Evolutionary conservation across 2,113 vertebrate genomes (phyloP), one percentile per base, ranked within the genome.

Genomic region (Burhinus oedicnemus): DNA sequence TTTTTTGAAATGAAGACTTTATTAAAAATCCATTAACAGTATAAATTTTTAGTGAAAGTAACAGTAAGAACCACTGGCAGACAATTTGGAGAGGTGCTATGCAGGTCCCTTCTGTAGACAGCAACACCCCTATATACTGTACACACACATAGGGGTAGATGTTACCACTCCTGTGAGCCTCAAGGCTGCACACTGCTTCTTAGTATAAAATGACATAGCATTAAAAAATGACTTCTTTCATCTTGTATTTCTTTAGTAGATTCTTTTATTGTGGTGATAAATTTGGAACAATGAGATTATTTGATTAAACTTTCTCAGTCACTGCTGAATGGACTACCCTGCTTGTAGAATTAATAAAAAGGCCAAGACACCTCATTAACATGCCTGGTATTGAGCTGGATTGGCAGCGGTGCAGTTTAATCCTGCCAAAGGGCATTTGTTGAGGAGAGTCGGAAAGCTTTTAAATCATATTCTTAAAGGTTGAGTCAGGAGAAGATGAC

Each of bases 261-360:
- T 94, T 38, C 12, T 87, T 95, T 94, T 95, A 90, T 89, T 54
- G 91, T 81, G 54, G 69, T 91, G 84, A 94, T 95, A 94, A 96
- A 95, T 97, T 91, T 88, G 81, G 71, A 95, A 80, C 74, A 97
- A 93, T 84, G 55, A 83, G 81, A 93, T 96, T 92, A 92, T 95
- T 91, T 96, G 83, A 97, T 96, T 95, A 96, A 95, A 79, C 90
- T 57, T 93, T 84, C 79, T 94, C 87, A 71, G 83, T 71, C 94
- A 42, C 51, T 87, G 72, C 76, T 96, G 91, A 97, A 95, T 96
- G 89, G 87, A 95, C 81, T 91, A 15, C 62, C 44, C 68, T 91
- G 80, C 91, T 88, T 92, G 84, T 87, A 94, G 83, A 97, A 94
- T 93, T 96, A 95, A 96, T 83, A 95, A 97, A 95, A 97, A 97